phyloP scores from a whole-genome alignment of 2,113 vertebrate genomes.

The Irena cyanogastra region DNA sequence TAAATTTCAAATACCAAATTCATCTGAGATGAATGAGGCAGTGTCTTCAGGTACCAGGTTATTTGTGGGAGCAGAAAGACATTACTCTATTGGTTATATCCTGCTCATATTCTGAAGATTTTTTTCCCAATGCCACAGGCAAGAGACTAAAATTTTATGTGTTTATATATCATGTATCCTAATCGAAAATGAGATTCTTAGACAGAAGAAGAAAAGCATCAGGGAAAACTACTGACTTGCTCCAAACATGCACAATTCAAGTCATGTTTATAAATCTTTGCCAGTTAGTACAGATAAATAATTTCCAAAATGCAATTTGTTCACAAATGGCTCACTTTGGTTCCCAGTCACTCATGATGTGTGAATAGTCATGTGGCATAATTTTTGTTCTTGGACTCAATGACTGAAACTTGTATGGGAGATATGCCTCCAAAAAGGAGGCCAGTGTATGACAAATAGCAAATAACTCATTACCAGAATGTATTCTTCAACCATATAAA shows the following conservation, averaged over 20 bases:
- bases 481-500: background rate
- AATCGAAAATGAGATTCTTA: background rate
- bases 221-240: background rate
- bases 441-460: background rate
- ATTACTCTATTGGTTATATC: background rate
- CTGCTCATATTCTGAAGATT: background rate
- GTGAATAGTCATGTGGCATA: background rate
- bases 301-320: conserved; percentile 17
- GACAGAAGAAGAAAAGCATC: conserved; percentile 6
- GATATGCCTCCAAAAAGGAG: background rate
- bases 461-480: conserved; percentile 18
- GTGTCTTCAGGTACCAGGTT: background rate
- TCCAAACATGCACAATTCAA: background rate
- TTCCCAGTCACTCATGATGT: background rate
- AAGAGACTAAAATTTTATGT: background rate
- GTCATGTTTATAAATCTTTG: conserved; percentile 12
- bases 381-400: background rate
- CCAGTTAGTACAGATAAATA: conserved; percentile 23
- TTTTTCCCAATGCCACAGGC: background rate
- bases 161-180: background rate
- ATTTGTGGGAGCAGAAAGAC: background rate
- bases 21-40: background rate
- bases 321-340: conserved; percentile 12
- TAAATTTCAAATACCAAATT: background rate
- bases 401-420: background rate